Percentiles rank a stretch among this genome's conserved stretches.
phyloP scores from a whole-genome alignment of 1,140 invertebrate genomes.

The Camponotus vicinus region DNA sequence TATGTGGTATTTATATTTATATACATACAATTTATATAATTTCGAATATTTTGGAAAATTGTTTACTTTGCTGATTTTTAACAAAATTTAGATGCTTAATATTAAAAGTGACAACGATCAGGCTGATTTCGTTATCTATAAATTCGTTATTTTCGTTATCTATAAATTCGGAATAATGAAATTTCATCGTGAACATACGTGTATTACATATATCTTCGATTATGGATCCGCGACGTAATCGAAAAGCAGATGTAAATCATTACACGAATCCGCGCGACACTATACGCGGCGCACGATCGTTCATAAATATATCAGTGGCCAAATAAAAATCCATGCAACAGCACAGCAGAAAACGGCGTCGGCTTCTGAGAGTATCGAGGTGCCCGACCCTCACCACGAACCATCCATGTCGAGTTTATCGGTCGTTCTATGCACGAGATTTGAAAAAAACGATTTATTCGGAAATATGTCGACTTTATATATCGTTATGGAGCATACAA shows the following conservation, averaged over 20 bases:
- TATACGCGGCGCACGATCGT: slow-evolving; percentile 48
- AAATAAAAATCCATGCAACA: slow-evolving; percentile 58
- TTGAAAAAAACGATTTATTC: slow-evolving; percentile 77
- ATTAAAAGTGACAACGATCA: background rate
- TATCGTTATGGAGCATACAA: slow-evolving; percentile 77
- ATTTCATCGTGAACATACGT: slow-evolving; percentile 53
- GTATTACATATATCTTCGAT: slow-evolving; percentile 47
- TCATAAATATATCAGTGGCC: slow-evolving; percentile 56
- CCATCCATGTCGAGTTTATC: slow-evolving; percentile 69
- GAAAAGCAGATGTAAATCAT: slow-evolving; percentile 57
- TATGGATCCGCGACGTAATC: slow-evolving; percentile 47
- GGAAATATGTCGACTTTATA: slow-evolving; percentile 80
- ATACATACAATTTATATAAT: background rate
- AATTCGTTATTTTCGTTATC: slow-evolving; percentile 35
- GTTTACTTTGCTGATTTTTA: background rate
- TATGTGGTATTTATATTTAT: background rate
- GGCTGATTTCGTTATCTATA: slow-evolving; percentile 21
- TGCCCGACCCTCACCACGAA: slow-evolving; percentile 13
- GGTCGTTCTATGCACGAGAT: slow-evolving; percentile 72
- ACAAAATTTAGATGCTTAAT: background rate
- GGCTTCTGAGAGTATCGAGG: slow-evolving; percentile 24
- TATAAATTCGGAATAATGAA: slow-evolving; percentile 41
- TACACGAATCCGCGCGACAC: slow-evolving; percentile 41
- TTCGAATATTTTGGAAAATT: background rate
- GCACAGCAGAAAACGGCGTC: slow-evolving; percentile 42